These are phyloP conservation scores for Muscicapa comitata DNA, from an alignment of 2,797 vertebrate genomes.

Conservation along the genomic window DNA sequence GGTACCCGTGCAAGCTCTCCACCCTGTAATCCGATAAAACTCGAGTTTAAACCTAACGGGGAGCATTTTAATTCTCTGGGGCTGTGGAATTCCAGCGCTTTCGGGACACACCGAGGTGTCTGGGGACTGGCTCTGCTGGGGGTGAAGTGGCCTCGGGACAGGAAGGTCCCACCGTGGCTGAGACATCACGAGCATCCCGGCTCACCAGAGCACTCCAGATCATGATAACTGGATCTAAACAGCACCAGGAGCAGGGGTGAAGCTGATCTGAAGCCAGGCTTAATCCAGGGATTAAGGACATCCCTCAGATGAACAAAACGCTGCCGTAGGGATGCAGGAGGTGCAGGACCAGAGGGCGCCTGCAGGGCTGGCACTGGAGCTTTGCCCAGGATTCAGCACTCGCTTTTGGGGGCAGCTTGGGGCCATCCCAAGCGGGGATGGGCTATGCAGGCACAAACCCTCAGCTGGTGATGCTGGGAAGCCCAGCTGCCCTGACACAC, in stretches of 20 bases:
- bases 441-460: neutral
- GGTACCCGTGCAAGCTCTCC: rapidly evolving
- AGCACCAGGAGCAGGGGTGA: neutral
- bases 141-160: neutral
- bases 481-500: neutral
- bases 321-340: rapidly evolving
- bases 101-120: neutral
- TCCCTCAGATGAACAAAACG: neutral
- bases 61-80: neutral
- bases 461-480: no score
- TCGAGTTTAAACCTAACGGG: rapidly evolving
- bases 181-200: rapidly evolving
- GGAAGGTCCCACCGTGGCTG: rapidly evolving
- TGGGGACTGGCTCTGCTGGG: neutral
- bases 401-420: neutral
- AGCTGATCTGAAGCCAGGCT: neutral
- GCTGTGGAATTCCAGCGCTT: neutral
- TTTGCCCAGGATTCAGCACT: neutral
- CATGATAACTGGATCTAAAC: neutral
- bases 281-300: neutral
- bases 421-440: neutral
- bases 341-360: neutral
- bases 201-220: neutral
- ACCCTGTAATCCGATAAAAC: neutral
- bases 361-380: neutral